Evolutionary conservation across 2,888 invertebrate genomes (phyloP).

Genomic region (Acrobasis consociella): DNA sequence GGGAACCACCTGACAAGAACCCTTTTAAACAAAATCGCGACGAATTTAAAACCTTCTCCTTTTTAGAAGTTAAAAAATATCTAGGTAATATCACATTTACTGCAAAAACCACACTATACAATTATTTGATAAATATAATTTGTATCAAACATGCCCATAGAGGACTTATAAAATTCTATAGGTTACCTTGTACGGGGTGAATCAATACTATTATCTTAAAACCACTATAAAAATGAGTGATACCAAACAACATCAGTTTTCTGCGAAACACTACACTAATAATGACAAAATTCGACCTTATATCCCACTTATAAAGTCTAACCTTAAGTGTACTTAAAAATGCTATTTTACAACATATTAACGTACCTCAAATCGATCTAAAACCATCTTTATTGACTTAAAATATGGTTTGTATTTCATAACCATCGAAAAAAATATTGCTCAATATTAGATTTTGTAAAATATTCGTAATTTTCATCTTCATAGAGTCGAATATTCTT

Average conservation of each 20-base stretch:
- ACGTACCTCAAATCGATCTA: conserved; percentile 40
- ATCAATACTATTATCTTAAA: conserved; percentile 81
- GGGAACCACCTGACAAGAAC: too few relatives aligned
- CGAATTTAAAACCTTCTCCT: too few relatives aligned
- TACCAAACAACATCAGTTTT: conserved; percentile 60
- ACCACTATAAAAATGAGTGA: conserved; percentile 78
- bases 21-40: too few relatives aligned
- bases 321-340: conserved; percentile 28
- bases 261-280: conserved; percentile 46
- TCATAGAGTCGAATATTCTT: conserved; percentile 38
- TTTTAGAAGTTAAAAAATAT: too few relatives aligned
- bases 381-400: conserved; percentile 44
- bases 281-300: conserved; percentile 35
- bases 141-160: neutral
- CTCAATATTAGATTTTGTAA: conserved; percentile 5
- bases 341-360: conserved; percentile 37
- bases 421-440: conserved; percentile 14
- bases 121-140: neutral
- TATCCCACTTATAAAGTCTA: conserved; percentile 28
- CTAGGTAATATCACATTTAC: too few relatives aligned
- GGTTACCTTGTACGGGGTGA: conserved; percentile 67
- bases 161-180: conserved; percentile 41
- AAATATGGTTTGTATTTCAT: conserved; percentile 29
- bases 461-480: conserved; percentile 16
- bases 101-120: too few relatives aligned